Conservation (phyloP, 2,797 vertebrate species). For the Sternotherus odoratus region DNA sequence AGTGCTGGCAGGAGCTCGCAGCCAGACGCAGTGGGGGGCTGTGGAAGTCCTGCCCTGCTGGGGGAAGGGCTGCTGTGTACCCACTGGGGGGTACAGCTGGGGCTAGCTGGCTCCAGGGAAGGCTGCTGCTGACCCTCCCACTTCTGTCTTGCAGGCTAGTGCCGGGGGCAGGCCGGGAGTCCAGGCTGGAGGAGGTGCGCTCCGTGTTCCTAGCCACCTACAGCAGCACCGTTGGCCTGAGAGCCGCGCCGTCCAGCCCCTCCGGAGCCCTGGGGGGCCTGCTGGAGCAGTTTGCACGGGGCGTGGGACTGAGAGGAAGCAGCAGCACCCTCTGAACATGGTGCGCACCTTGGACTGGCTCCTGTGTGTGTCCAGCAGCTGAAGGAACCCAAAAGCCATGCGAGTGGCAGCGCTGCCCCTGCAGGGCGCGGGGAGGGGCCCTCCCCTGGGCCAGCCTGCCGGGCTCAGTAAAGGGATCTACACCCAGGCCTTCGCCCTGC, state of each 20-base stretch:
- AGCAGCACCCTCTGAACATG: conserved; percentile 87
- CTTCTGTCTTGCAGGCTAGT: conserved; percentile 80
- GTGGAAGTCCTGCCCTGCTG: no score
- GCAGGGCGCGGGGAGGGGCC: no score
- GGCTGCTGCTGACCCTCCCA: not conserved
- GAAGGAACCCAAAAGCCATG: conserved; percentile 69
- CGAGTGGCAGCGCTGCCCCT: not conserved
- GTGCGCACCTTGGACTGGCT: not conserved
- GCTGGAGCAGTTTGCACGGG: conserved; percentile 95
- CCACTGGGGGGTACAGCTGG: no score
- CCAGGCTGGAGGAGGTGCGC: conserved; percentile 92
- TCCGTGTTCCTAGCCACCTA: conserved; percentile 93
- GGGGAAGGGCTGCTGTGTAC: no score
- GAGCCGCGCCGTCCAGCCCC: conserved; percentile 88
- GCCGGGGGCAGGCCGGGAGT: conserved; percentile 86
- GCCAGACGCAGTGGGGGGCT: not conserved
- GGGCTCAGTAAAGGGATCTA: conserved; percentile 66
- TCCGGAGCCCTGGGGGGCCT: conserved; percentile 94
- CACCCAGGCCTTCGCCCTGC: conserved; percentile 23
- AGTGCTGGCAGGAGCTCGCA: fast-evolving
- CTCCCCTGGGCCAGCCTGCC: no score
- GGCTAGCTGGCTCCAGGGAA: not conserved
- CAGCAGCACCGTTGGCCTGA: conserved; percentile 93
- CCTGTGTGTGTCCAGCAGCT: conserved; percentile 37
- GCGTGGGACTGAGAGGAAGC: conserved; percentile 91